These are phyloP conservation scores for Phyllostomus discolor DNA, from an alignment of 2,113 vertebrate species.

Conservation along the genomic window DNA sequence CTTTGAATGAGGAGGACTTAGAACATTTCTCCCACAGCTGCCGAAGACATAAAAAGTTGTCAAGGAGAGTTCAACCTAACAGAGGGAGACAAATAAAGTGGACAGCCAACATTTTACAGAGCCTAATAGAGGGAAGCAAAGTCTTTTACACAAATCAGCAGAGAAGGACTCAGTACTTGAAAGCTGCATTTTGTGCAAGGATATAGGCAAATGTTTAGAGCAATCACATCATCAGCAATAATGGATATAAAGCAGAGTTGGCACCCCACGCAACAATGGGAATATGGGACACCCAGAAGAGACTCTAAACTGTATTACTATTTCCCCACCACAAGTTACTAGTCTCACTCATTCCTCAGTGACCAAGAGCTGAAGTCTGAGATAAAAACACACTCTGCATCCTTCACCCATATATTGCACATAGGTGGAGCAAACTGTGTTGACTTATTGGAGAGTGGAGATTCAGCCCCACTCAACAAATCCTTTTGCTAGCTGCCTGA, in stretches of 20 bases:
- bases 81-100: neutral
- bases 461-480: neutral
- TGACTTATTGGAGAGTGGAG: neutral
- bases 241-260: neutral
- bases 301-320: neutral
- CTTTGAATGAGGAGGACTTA: neutral
- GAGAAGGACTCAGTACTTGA: neutral
- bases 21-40: neutral
- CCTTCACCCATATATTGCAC: neutral
- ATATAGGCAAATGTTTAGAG: neutral
- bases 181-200: neutral
- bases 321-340: neutral
- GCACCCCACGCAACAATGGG: neutral
- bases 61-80: neutral
- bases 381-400: neutral
- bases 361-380: neutral
- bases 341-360: neutral
- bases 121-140: neutral
- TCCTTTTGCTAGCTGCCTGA: neutral
- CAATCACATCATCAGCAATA: neutral
- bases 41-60: neutral
- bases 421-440: neutral
- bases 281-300: neutral
- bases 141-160: neutral
- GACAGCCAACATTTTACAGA: neutral